A percentile compares a stretch with the other conserved stretches of the same genome.
Evolutionary conservation across 2,888 invertebrate species (phyloP).

Genomic region (Teleogryllus oceanicus): DNA sequence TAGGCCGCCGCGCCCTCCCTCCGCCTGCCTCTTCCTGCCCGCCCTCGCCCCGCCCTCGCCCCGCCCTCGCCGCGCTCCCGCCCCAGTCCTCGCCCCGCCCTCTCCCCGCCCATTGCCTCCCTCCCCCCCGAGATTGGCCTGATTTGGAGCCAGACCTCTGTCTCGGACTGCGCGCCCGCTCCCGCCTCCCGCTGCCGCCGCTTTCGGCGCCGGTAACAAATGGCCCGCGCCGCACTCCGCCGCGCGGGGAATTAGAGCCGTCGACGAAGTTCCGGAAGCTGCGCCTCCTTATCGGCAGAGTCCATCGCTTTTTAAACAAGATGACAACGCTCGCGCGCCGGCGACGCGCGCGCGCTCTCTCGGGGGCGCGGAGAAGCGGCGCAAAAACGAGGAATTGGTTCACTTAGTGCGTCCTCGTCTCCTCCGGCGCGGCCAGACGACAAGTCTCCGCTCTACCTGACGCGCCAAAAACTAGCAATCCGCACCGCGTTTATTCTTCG

Average conservation of each 20-base stretch:
- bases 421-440: neutral
- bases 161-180: neutral
- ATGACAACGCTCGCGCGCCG: neutral
- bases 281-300: neutral
- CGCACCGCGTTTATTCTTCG: neutral
- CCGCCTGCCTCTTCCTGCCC: too few relatives aligned
- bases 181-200: neutral
- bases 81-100: neutral
- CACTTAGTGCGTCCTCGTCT: neutral
- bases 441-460: neutral
- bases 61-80: too few relatives aligned
- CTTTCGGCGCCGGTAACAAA: neutral
- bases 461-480: slow-evolving; percentile 18
- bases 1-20: too few relatives aligned
- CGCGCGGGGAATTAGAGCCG: slow-evolving; percentile 1
- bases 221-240: neutral
- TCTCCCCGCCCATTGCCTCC: neutral
- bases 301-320: slow-evolving; percentile 18
- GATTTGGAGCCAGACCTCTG: neutral
- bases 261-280: neutral
- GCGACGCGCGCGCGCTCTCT: neutral
- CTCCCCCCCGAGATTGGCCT: neutral
- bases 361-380: neutral
- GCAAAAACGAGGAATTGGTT: slow-evolving; percentile 18
- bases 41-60: too few relatives aligned